phyloP scores from a whole-genome alignment of 2,113 vertebrate genomes.

The Panthera leo region DNA sequence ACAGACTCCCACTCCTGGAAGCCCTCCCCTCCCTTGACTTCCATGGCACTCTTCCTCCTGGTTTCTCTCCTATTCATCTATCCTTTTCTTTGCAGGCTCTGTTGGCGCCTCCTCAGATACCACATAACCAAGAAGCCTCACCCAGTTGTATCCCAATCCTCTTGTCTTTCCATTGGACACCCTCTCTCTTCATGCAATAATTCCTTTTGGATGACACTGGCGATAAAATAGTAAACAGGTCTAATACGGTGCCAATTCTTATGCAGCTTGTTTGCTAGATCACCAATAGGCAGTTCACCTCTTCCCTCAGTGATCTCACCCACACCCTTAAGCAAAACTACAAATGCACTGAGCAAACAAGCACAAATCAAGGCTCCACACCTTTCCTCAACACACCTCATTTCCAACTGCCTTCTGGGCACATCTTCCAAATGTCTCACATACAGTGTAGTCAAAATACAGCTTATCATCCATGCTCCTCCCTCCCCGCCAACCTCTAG shows the following conservation, averaged over 20 bases:
- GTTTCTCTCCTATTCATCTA: not conserved
- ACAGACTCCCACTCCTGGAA: not conserved
- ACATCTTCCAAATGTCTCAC: slow-evolving; percentile 9
- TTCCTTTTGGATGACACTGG: not conserved
- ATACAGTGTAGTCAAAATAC: not conserved
- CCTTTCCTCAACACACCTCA: slow-evolving; percentile 1
- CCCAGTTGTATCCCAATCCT: not conserved
- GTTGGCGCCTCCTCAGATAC: not conserved
- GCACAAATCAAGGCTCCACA: not conserved
- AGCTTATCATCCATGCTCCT: not conserved
- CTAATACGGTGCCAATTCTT: not conserved
- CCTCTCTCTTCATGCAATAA: not conserved
- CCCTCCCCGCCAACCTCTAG: not conserved
- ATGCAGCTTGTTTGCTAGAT: not conserved
- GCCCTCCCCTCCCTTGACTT: not conserved
- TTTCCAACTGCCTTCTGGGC: not conserved
- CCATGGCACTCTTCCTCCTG: not conserved
- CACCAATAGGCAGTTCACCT: not conserved
- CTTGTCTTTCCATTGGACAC: not conserved
- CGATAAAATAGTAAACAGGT: not conserved
- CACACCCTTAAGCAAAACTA: not conserved
- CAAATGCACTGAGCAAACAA: not conserved
- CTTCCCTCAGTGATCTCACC: not conserved
- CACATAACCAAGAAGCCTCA: not conserved
- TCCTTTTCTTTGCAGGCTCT: not conserved